Evolutionary conservation across 1,140 invertebrate species (phyloP).

Genomic region (Camponotus pennsylvanicus): DNA sequence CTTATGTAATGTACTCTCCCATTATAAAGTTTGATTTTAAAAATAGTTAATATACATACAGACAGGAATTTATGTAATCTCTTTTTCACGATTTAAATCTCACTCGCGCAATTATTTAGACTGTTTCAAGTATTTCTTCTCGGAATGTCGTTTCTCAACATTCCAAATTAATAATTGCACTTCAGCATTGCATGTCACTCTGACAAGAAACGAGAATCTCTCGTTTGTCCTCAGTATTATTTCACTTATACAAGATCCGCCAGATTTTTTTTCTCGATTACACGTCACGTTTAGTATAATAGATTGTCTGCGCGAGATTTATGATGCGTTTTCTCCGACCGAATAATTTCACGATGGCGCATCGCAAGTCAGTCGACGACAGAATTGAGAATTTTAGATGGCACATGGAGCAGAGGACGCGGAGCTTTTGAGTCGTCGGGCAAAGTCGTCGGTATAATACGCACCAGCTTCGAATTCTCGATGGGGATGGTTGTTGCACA

Average conservation of each 20-base stretch:
- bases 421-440: not conserved
- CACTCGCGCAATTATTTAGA: slow-evolving; percentile 1
- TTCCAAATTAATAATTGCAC: not conserved
- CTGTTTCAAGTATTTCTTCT: not conserved
- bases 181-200: not conserved
- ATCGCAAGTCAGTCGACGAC: slow-evolving; percentile 13
- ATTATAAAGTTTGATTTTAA: not conserved
- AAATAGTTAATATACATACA: not conserved
- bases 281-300: no score
- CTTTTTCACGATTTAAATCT: not conserved
- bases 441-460: slow-evolving; percentile 21
- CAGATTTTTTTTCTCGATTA: slow-evolving; percentile 37
- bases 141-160: not conserved
- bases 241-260: not conserved
- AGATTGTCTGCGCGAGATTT: not conserved
- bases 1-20: not conserved
- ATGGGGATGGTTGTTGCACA: not conserved
- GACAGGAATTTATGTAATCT: not conserved
- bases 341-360: slow-evolving; percentile 56
- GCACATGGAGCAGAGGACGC: not conserved
- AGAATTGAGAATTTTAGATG: not conserved
- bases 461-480: not conserved
- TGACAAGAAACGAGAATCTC: not conserved
- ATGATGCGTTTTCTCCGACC: not conserved
- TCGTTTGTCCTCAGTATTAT: not conserved